Base-by-base conservation (phyloP, 2,113 vertebrate genomes). In the Menidia beryllina region DNA sequence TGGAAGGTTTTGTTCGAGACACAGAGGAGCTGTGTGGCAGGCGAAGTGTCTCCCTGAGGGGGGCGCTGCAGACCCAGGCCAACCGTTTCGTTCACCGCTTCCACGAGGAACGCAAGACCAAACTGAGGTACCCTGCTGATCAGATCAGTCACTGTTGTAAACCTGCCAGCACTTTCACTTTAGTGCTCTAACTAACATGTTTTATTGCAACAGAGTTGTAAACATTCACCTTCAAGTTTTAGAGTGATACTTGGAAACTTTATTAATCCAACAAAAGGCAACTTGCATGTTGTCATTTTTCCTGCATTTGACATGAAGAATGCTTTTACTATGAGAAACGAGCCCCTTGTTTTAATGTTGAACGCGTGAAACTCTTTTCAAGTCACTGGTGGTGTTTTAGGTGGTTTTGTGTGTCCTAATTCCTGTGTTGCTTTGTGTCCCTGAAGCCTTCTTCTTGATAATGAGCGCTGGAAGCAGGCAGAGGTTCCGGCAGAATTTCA, bases 381-480 rank as follows among this genome's bases (percentile, higher is more conserved):
- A n/a, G n/a, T n/a, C n/a, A 34, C 30, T 34, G 5, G 30, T 34
- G 30, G 30, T 34, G 30, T 34, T 34, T n/a, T n/a, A n/a, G n/a
- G n/a, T n/a, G n/a, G n/a, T n/a, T n/a, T n/a, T 26, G 10, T 47
- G 45, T 25, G 23, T 52, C n/a, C 9, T 57, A 3, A 12, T 17
- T 5, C 1, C 14, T 1, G 4, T 4, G 12, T 30, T 8, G 24
- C 19, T 23, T 24, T 19, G 5, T 63, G 30, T 50, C 5, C 7
- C 26, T 26, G 34, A 82, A 99, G 98, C 87, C 93, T 99, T 12
- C 94, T 99, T 56, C 80, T 99, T 87, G 98, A 99, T 75, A 98
- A 97, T 0, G 98, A 99, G 79, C 95, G 97, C 47, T 99, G 98
- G 98, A 99, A 99, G 54, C 98, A 99, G 91, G 98, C 97, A 0